These are phyloP conservation scores for Zosterops japonicus DNA, from an alignment of 2,113 vertebrate genomes.

Conservation along the genomic window DNA sequence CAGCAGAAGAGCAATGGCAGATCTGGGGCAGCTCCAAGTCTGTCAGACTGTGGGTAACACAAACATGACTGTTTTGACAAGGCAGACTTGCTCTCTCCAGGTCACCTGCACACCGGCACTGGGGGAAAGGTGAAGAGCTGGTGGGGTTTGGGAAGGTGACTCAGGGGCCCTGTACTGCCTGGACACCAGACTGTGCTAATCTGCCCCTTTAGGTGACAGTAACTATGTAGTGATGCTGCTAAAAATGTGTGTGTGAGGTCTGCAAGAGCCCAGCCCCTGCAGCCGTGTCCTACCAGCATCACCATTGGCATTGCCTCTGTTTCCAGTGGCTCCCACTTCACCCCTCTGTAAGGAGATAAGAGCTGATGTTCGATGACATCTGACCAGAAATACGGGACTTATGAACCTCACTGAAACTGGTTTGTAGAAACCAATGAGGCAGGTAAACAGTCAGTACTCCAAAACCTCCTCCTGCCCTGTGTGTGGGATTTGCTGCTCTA, in stretches of 20 bases:
- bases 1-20: neutral
- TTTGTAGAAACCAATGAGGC: neutral
- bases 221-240: neutral
- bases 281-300: accelerated
- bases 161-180: neutral
- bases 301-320: neutral
- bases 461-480: neutral
- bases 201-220: neutral
- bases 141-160: neutral
- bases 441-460: neutral
- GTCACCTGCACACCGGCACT: neutral
- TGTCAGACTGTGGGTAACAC: neutral
- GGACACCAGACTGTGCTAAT: neutral
- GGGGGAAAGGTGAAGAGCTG: neutral
- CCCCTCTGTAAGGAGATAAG: neutral
- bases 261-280: neutral
- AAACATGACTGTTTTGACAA: neutral
- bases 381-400: neutral
- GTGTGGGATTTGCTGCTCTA: neutral
- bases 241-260: neutral
- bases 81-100: neutral
- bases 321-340: neutral
- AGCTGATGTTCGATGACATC: neutral
- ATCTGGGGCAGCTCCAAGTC: neutral
- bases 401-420: too few species aligned